Base-by-base conservation (phyloP, 2,888 invertebrate species). In the Lacanobia wlatinum region DNA sequence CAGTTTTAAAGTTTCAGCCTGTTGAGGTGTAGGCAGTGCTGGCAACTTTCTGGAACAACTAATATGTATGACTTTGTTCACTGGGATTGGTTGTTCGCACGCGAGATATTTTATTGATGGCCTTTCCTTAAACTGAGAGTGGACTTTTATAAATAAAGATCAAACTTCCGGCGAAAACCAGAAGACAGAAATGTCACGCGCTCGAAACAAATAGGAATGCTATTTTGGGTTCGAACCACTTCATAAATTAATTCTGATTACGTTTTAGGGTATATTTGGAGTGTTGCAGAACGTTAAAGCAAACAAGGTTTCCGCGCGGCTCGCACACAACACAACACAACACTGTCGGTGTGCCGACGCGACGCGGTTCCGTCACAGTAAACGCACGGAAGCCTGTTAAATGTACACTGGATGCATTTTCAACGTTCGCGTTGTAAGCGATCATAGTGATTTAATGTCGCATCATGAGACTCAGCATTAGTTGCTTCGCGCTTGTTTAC, bases 371-470 rank as follows among this genome's bases (percentile, higher is more conserved):
- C 61, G 50, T 56, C 67, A 70, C 58, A 38, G 52, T 60, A 60
- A 62, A 65, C 58, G 46, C 60, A 48, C 46, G 53, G 70, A 79
- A 83, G 69, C 80, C 59, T 70, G 60, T 61, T 80, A 74, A 73
- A 83, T 83, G 75, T 76, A 56, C 52, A 61, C 28, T 65, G 23
- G 53, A 68, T 67, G 67, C 81, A 72, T 72, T 74, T 80, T 60
- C 63, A 69, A 52, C 55, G 65, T 75, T 69, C 52, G 50, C 69
- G 28, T 64, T 73, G 66, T 61, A 60, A 67, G 63, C 56, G 58
- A 84, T 71, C 66, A 61, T 59, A 69, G 64, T 66, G 84, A 84
- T 84, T 72, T 84, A 80, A 84, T 70, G 70, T 68, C 40, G 58
- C 38, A 59, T 68, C 43, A 73, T 50, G 66, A 80, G 50, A 23